Base-by-base conservation (phyloP, 1,140 invertebrate genomes). In the Halotydeus destructor region DNA sequence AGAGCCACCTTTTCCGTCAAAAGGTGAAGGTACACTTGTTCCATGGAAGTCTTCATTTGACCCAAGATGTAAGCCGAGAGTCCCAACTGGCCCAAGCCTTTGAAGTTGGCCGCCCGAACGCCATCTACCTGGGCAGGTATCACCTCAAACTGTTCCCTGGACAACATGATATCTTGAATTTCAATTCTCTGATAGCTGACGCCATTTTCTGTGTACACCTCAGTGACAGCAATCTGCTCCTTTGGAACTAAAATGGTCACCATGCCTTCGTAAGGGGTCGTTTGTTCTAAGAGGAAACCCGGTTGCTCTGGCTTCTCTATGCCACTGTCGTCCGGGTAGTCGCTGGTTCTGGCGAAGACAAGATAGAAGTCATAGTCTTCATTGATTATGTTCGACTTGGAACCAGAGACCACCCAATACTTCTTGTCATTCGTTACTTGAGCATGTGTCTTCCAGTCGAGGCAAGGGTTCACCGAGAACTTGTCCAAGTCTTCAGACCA, bases 331-430 rank as follows among this genome's bases (percentile, higher is more conserved):
- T 49, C 47, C 5, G 34, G 8, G 23, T 41, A 43, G 19, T 43
- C 37, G 2, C 18, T 14, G 8, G 44, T 38, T 36, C 22, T 21
- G 21, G n/a, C 24, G 27, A 49, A 48, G 9, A 49, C 25, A 5
- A 48, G 2, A 41, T 47, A 49, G 32, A 46, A 40, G 28, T 40
- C 38, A 28, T 46, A 43, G 32, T 38, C 16, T 18, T 32, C 40
- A n/a, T 46, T 28, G 5, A 47, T 16, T 11, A 49, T 43, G 4
- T 31, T 16, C 27, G 26, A 30, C 22, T 49, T 49, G 36, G 21
- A n/a, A 16, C 47, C 47, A 4, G 11, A 24, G 9, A 49, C 23
- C n/a, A 48, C 18, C 44, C 44, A 49, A 3, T 8, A 28, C 19
- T 50, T 18, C 9, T 14, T 16, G 24, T 41, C 44, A 25, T 36